Base-by-base conservation (phyloP, 2,888 invertebrate species). In the Charanyca ferruginea region DNA sequence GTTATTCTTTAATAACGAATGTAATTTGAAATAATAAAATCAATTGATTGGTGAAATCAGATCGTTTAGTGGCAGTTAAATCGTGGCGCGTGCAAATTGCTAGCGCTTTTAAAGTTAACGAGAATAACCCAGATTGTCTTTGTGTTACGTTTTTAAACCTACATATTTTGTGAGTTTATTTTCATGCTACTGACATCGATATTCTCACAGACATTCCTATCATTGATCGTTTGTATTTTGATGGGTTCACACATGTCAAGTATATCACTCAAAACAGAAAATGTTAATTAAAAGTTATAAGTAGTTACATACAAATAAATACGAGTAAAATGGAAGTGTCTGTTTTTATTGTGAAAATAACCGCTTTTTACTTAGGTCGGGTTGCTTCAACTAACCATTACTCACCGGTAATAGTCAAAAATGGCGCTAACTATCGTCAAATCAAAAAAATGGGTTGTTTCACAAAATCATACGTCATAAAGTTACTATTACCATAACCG, bases 41-140 rank as follows among this genome's bases (percentile, higher is more conserved):
- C 71, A 72, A 73, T 64, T 74, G 63, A 74, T 71, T 57, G 69
- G 68, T 57, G 69, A 73, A 75, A 75, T 70, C 58, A 38, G 57
- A 68, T 72, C 69, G 70, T 66, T 72, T 67, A 65, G 60, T 49
- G 64, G 58, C 52, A 32, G 60, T 61, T 77, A 65, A 68, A 48
- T 70, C 23, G 59, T 35, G n/a, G 61, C 65, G 80, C 80, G 83
- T 81, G 80, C 62, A 70, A 81, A 81, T 79, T 79, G 77, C 54
- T 57, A 60, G 52, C 65, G 58, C 65, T 69, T 57, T 80, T 59
- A 83, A 67, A 70, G 41, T 66, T 72, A 83, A 77, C 79, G 75
- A 83, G 68, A 60, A 54, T 77, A 72, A 63, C 77, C 80, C 57
- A 79, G 70, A 72, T 83, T 32, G n/a, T n/a, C 64, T 74, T 69